A percentile compares a stretch with the other conserved stretches of the same genome.
Evolutionary conservation across 2,797 vertebrate species (phyloP).

Genomic region (Siniperca scherzeri): DNA sequence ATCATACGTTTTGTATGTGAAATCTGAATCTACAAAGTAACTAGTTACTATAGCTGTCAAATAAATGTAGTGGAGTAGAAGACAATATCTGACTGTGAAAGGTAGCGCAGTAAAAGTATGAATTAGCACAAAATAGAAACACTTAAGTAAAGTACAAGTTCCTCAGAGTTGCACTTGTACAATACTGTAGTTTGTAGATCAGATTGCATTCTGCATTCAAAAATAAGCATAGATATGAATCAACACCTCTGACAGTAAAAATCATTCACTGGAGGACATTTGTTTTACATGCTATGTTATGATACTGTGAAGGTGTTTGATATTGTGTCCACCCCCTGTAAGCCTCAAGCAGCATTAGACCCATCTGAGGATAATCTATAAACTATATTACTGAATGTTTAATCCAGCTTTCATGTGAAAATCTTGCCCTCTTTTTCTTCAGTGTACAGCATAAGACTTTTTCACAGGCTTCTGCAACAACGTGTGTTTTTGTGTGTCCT

Average conservation of each 20-base stretch:
- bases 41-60: neutral
- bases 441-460: neutral
- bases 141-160: neutral
- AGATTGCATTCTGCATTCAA: neutral
- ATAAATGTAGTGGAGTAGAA: neutral
- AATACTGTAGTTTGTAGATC: neutral
- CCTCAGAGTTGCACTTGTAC: too few relatives aligned
- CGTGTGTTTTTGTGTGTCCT: conserved; percentile 25
- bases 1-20: neutral
- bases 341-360: neutral
- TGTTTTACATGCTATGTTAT: neutral
- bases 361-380: conserved; percentile 5
- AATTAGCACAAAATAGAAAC: neutral
- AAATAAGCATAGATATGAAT: neutral
- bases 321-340: neutral
- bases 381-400: neutral
- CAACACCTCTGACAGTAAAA: neutral
- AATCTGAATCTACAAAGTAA: neutral
- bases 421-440: conserved; percentile 7
- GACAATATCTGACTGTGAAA: neutral
- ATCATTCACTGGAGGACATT: neutral
- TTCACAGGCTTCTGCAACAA: conserved; percentile 23
- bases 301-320: neutral
- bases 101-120: neutral
- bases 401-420: conserved; percentile 20